Percentiles rank a stretch among this genome's conserved stretches.
Conservation (phyloP, 2,888 invertebrate genomes). For the Nezara viridula region DNA sequence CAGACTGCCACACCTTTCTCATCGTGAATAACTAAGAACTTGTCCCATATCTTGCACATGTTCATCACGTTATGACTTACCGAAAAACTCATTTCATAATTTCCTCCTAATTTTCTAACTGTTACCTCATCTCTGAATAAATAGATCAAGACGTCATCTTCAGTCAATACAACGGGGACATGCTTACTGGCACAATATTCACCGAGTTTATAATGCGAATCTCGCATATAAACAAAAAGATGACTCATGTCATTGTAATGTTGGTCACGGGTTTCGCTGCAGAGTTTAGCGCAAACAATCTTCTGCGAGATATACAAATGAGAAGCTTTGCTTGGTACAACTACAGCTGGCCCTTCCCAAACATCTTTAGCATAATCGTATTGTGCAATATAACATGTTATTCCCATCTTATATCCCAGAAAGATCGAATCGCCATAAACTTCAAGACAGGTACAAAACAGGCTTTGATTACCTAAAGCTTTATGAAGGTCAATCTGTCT, state of each 20-base stretch:
- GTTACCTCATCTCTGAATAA: constrained; percentile 48
- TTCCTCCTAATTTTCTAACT: background rate
- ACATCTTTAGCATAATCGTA: constrained; percentile 39
- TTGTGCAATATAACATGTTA: background rate
- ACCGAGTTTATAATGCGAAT: background rate
- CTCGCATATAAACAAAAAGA: constrained; percentile 58
- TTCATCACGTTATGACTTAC: constrained; percentile 33
- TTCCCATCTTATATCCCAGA: constrained; percentile 12
- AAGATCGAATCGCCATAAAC: constrained; percentile 24
- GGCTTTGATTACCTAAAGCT: constrained; percentile 49
- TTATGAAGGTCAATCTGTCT: constrained; percentile 48
- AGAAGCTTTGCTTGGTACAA: constrained; percentile 18
- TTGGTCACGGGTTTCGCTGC: background rate
- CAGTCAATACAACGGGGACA: constrained; percentile 55
- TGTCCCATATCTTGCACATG: constrained; percentile 2
- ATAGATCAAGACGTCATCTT: constrained; percentile 58
- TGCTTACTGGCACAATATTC: constrained; percentile 53
- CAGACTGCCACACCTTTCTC: constrained; percentile 52
- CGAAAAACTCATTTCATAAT: background rate
- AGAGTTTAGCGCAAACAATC: constrained; percentile 61
- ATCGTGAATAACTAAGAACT: constrained; percentile 47
- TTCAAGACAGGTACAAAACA: constrained; percentile 39
- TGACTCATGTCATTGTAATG: constrained; percentile 39
- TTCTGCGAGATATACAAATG: constrained; percentile 60
- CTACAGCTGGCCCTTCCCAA: constrained; percentile 3